These are phyloP conservation scores for Cosmopolites sordidus DNA, from an alignment of 2,888 invertebrate species.

Conservation along the genomic window DNA sequence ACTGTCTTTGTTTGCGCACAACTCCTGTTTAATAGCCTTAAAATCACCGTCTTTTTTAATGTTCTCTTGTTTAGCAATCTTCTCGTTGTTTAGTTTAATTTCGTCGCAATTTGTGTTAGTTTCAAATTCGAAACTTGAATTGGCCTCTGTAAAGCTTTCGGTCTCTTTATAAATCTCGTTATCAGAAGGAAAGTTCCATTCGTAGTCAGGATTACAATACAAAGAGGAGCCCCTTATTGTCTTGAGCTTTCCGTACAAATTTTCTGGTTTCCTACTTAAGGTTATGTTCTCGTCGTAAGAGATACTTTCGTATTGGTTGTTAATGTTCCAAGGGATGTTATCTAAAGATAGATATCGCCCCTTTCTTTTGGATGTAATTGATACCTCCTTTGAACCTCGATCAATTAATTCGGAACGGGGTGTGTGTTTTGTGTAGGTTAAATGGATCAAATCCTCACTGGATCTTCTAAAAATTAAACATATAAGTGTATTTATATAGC, in stretches of 20 bases:
- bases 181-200: background rate
- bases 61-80: conserved; percentile 29
- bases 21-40: conserved; percentile 19
- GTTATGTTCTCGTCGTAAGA: conserved; percentile 47
- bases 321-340: conserved; percentile 26
- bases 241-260: background rate
- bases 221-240: background rate
- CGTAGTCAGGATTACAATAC: background rate
- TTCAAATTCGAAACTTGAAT: conserved; percentile 31
- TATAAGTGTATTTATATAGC: too few species aligned
- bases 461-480: background rate
- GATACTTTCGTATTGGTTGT: conserved; percentile 37
- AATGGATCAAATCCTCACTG: background rate
- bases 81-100: conserved; percentile 39
- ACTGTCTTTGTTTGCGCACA: too few species aligned
- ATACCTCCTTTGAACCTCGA: background rate
- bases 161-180: conserved; percentile 18
- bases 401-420: background rate
- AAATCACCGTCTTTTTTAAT: conserved; percentile 13
- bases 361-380: conserved; percentile 3
- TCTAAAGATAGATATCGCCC: conserved; percentile 16
- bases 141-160: conserved; percentile 12
- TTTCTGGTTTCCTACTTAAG: conserved; percentile 30
- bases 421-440: background rate
- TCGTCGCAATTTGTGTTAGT: conserved; percentile 42